A percentile compares a stretch with the other conserved stretches of the same genome.
Conservation (phyloP, 1,140 invertebrate genomes). For the Linepithema humile region DNA sequence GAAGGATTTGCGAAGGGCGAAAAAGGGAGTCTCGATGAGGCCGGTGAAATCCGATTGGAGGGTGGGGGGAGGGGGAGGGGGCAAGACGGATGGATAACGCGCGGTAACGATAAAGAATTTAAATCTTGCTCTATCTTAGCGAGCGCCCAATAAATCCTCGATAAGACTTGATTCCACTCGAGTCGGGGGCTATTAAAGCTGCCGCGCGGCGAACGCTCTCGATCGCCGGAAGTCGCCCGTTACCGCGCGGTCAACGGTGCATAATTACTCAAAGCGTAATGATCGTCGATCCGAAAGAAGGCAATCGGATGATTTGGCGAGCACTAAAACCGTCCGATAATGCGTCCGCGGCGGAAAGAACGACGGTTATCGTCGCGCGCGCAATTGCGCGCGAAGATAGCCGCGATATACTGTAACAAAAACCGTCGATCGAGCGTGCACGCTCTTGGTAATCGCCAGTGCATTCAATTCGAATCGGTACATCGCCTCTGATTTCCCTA, state of each 20-base stretch:
- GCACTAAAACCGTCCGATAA: conserved; percentile 44
- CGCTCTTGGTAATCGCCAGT: conserved; percentile 51
- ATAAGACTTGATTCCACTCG: conserved; percentile 55
- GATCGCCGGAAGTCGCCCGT: conserved; percentile 44
- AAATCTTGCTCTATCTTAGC: conserved; percentile 59
- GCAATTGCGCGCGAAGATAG: conserved; percentile 49
- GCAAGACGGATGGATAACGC: conserved; percentile 55
- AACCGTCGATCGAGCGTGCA: conserved; percentile 54
- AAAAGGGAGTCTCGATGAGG: conserved; percentile 36
- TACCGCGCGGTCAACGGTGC: conserved; percentile 22
- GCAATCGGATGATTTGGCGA: conserved; percentile 1
- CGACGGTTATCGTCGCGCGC: conserved; percentile 39
- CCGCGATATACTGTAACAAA: conserved; percentile 47
- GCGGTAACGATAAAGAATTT: conserved; percentile 65
- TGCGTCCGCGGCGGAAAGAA: conserved; percentile 37
- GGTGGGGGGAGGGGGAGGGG: background rate
- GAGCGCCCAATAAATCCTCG: conserved; percentile 60
- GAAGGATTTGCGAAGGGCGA: conserved; percentile 34
- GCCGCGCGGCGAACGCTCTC: conserved; percentile 2
- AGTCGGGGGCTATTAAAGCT: conserved; percentile 46
- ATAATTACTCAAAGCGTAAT: conserved; percentile 48
- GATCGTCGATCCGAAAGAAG: conserved; percentile 39
- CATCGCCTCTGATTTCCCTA: conserved; percentile 56
- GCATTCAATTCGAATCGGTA: conserved; percentile 56
- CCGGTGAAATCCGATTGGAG: conserved; percentile 21